phyloP scores from a whole-genome alignment of 2,888 invertebrate species.

The Phania funesta region DNA sequence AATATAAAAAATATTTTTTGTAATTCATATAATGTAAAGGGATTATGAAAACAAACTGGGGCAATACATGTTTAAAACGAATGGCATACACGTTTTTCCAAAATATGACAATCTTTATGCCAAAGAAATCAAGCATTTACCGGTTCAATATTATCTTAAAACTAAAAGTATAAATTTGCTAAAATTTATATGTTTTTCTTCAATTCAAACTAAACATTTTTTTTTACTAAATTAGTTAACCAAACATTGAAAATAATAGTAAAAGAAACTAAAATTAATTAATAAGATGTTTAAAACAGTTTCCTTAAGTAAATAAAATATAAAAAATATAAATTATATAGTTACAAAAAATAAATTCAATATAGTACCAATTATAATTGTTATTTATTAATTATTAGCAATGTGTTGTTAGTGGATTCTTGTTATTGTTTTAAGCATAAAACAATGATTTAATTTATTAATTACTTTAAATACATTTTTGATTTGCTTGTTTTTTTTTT shows the following conservation, averaged over 20 bases:
- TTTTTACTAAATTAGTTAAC: too few species aligned
- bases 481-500: neutral
- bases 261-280: slow-evolving; percentile 41
- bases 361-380: slow-evolving; percentile 64
- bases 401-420: slow-evolving; percentile 64
- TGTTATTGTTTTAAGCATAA: slow-evolving; percentile 50
- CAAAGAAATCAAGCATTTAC: too few species aligned
- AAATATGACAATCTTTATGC: too few species aligned
- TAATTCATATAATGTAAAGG: too few species aligned
- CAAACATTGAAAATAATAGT: slow-evolving; percentile 47
- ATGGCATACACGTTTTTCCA: too few species aligned
- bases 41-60: too few species aligned
- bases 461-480: slow-evolving; percentile 31
- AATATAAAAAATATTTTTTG: too few species aligned
- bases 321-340: slow-evolving; percentile 51
- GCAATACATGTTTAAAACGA: too few species aligned
- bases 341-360: slow-evolving; percentile 55
- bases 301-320: slow-evolving; percentile 20
- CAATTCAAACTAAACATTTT: too few species aligned
- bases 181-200: too few species aligned
- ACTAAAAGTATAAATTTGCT: too few species aligned
- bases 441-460: slow-evolving; percentile 44
- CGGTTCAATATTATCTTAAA: too few species aligned
- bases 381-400: slow-evolving; percentile 63
- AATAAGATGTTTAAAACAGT: slow-evolving; percentile 21